Conservation (phyloP, 2,113 vertebrate species). For the Mixornis gularis region DNA sequence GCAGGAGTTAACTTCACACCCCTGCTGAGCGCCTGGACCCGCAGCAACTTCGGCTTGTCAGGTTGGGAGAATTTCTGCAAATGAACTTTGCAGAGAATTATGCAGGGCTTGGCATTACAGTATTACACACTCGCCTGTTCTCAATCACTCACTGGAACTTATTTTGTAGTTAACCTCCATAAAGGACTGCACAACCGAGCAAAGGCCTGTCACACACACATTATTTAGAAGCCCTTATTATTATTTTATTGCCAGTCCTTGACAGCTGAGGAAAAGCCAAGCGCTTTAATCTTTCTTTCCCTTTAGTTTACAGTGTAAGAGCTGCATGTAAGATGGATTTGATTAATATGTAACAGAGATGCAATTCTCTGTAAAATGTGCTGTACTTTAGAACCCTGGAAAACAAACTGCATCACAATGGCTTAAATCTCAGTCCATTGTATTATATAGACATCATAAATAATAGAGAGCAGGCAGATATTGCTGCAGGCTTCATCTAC, state of each 20-base stretch:
- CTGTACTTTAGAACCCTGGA: conserved; percentile 80
- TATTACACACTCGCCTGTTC: conserved; percentile 71
- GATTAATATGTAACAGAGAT: conserved; percentile 85
- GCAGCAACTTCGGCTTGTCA: conserved; percentile 59
- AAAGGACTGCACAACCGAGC: conserved; percentile 76
- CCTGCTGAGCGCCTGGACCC: conserved; percentile 37
- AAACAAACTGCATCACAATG: conserved; percentile 83
- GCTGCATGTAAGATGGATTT: conserved; percentile 77
- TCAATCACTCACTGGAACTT: conserved; percentile 83
- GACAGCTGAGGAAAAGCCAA: conserved; percentile 84
- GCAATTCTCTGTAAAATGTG: conserved; percentile 82
- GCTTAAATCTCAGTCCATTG: conserved; percentile 85
- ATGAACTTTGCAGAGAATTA: conserved; percentile 77
- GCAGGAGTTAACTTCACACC: conserved; percentile 12
- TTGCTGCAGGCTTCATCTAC: conserved; percentile 85
- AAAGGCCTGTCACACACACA: conserved; percentile 79
- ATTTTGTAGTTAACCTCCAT: conserved; percentile 88
- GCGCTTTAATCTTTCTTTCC: conserved; percentile 83
- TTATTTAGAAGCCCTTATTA: conserved; percentile 86
- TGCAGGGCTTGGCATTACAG: conserved; percentile 70
- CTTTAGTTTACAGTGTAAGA: conserved; percentile 81
- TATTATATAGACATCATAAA: conserved; percentile 86
- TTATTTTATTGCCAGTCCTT: conserved; percentile 85
- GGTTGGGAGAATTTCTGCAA: conserved; percentile 66
- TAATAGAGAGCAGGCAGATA: conserved; percentile 85